Evolutionary conservation across 2,113 vertebrate genomes (phyloP).

Genomic region (Sus scrofa): DNA sequence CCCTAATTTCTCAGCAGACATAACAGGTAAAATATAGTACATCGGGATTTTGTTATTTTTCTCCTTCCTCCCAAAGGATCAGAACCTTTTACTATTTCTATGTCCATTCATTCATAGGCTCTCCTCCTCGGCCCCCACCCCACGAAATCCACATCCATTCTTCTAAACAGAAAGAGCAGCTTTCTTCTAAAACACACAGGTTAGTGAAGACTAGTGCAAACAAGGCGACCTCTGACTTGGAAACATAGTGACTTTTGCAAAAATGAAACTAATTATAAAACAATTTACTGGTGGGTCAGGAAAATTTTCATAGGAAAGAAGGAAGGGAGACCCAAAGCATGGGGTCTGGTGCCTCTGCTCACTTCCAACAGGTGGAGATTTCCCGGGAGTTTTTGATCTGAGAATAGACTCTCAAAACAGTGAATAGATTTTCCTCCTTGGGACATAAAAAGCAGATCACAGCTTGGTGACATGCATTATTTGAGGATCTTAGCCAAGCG

Average conservation of each 20-base stretch:
- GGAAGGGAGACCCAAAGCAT: not conserved
- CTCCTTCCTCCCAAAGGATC: slow-evolving; percentile 63
- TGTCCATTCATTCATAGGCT: slow-evolving; percentile 54
- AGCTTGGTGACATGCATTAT: not conserved
- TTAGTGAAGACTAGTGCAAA: not conserved
- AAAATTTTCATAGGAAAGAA: not conserved
- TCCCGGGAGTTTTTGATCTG: not conserved
- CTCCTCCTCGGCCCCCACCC: not conserved
- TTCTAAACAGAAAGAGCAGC: not conserved
- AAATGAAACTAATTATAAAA: not conserved
- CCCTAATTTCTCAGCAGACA: slow-evolving; percentile 75
- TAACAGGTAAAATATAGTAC: slow-evolving; percentile 66
- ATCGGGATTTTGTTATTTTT: slow-evolving; percentile 54
- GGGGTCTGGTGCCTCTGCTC: rapidly evolving
- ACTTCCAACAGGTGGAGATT: not conserved
- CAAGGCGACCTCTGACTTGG: not conserved
- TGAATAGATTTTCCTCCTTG: no score
- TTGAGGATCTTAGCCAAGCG: not conserved
- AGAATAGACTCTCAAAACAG: not conserved
- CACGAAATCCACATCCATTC: not conserved
- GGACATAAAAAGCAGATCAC: rapidly evolving
- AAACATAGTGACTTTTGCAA: not conserved
- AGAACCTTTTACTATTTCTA: slow-evolving; percentile 54
- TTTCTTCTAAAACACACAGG: not conserved
- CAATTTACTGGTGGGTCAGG: not conserved